Conservation (phyloP, 2,797 vertebrate species). For the Stomatorhinus walkeri region DNA sequence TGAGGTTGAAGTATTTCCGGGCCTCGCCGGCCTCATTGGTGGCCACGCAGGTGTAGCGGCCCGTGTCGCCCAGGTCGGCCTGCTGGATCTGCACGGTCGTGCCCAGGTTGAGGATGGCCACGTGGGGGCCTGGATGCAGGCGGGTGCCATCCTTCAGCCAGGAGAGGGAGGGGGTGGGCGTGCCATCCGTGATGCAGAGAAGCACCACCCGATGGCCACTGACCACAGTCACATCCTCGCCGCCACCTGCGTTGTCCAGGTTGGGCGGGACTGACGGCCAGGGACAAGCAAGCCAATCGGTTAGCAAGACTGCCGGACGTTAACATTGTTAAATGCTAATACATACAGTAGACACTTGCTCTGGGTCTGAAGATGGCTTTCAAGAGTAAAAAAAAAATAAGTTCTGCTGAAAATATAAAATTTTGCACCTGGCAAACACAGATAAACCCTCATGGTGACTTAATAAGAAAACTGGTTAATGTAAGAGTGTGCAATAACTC, state of each 20-base stretch:
- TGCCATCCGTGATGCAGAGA: slow-evolving; percentile 72
- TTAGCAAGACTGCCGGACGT: not conserved
- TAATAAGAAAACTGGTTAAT: not conserved
- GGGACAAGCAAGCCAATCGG: not conserved
- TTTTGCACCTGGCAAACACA: not conserved
- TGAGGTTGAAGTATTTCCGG: slow-evolving; percentile 77
- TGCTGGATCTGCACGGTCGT: slow-evolving; percentile 66
- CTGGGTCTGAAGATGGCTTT: not conserved
- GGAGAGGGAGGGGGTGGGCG: slow-evolving; percentile 66
- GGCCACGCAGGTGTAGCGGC: slow-evolving; percentile 78
- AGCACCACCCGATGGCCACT: slow-evolving; percentile 62
- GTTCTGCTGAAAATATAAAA: not conserved
- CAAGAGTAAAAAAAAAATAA: not conserved
- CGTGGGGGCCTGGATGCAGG: slow-evolving; percentile 43
- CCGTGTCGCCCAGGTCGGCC: slow-evolving; percentile 59
- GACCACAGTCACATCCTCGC: slow-evolving; percentile 76
- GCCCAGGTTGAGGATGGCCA: slow-evolving; percentile 59
- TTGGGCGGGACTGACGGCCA: slow-evolving; percentile 73
- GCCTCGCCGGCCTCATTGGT: slow-evolving; percentile 77
- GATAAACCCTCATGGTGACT: not conserved
- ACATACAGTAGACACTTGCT: not conserved
- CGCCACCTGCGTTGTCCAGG: slow-evolving; percentile 72
- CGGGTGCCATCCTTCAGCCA: slow-evolving; percentile 72
- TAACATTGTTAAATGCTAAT: not conserved
- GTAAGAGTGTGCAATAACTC: not conserved